Base-by-base conservation (phyloP, 2,113 vertebrate species). In the Eptatretus burgeri region DNA sequence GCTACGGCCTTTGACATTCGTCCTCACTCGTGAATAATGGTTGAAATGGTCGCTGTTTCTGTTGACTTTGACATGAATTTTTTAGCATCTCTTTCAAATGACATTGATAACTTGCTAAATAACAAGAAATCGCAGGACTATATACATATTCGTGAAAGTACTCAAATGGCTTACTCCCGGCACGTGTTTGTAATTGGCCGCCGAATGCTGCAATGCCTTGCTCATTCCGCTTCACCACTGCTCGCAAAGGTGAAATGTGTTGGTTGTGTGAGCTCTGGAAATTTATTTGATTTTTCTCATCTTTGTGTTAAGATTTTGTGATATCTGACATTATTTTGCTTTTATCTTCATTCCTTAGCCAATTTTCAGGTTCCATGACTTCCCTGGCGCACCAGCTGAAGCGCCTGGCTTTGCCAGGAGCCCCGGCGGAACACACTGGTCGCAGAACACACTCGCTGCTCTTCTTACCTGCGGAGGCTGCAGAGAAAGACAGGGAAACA, bases 311-410 rank as follows among this genome's bases (percentile, higher is more conserved):
- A 41, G 27, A 41, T 41, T 41, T 41, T 41, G 7, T 41, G 27
- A 41, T 41, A 41, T 49, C 2, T 52, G 12, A 41, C n/a, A 11
- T 53, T 20, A 64, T 50, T 16, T 14, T 52, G 11, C 13, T 62
- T 67, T 62, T 50, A 20, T 51, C 2, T 53, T 62, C n/a, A 19
- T 10, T 8, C 16, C 56, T 62, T 64, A 52, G 13, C 51, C 66
- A 51, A 9, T 49, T 20, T 62, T 14, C 8, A 19, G 64, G 3
- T 14, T 62, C 64, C 2, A 98, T 98, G 91, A 93, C 87, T 14
- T 93, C 91, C 0, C 72, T 95, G 65, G 81, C 87, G 2, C 79
- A 91, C 68, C 91, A 98, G 71, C 74, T 98, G 70, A 83, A 83
- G 69, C 74, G 81, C 16, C 79, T 95, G 16, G 80, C 86, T 1